phyloP scores from a whole-genome alignment of 2,797 vertebrate species.

The Babyrousa celebensis region DNA sequence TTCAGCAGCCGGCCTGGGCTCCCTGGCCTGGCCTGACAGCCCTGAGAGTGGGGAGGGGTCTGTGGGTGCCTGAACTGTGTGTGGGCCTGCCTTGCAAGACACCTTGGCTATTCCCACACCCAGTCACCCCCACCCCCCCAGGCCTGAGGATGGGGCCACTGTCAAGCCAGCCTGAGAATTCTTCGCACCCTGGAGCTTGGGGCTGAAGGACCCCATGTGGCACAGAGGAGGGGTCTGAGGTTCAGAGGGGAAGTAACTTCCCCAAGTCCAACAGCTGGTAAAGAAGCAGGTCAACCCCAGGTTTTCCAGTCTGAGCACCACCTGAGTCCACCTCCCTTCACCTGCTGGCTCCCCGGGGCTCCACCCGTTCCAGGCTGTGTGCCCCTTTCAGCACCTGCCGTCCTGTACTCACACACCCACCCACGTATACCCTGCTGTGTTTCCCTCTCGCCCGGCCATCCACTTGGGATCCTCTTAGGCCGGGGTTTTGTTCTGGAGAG shows the following conservation, averaged over 20 bases:
- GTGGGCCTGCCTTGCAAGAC: background rate
- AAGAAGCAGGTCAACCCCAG: background rate
- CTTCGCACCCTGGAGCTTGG: background rate
- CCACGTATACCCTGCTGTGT: fast-evolving
- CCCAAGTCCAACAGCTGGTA: background rate
- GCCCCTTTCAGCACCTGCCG: fast-evolving
- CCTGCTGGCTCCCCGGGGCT: background rate
- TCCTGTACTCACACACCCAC: background rate
- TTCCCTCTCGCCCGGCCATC: background rate
- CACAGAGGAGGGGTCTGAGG: background rate
- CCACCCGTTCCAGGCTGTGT: background rate
- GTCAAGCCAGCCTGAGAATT: background rate
- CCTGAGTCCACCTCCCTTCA: background rate
- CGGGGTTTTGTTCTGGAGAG: background rate
- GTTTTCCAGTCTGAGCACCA: fast-evolving
- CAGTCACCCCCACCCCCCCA: background rate
- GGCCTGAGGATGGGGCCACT: background rate
- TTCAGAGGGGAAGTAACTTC: background rate
- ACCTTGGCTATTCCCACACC: background rate
- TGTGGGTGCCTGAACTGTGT: background rate
- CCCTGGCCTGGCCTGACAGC: background rate
- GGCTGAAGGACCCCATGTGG: too few species aligned
- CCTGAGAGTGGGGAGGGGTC: background rate
- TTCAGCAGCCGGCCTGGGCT: background rate
- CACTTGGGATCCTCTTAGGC: background rate